Evolutionary conservation across 2,113 vertebrate species (phyloP), one percentile per base, ranked within the genome.

Genomic region (Abramis brama): DNA sequence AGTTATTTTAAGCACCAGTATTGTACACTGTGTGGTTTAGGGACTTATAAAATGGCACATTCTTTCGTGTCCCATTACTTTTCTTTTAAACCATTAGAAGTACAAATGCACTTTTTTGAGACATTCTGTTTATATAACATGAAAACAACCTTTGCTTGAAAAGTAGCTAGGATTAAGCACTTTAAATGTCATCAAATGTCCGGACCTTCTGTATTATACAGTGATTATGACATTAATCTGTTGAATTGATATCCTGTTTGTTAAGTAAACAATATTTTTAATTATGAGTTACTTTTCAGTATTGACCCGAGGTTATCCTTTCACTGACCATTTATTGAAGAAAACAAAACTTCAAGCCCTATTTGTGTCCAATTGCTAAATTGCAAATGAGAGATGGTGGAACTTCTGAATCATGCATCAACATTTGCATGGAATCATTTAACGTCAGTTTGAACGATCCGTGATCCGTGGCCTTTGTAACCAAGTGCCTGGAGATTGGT

Each of bases 401-500:
- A 50, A 52, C 27, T 33, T 70, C 45, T 55, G 45, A 50, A 70
- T 82, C 80, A 70, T 62, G 57, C 33, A 4, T 82, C 62, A 30
- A 6, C 39, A 81, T 66, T 81, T 64, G 39, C 59, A 19, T 10
- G 43, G 43, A 68, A 19, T 17, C 62, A 70, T 66, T 66, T 36
- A 36, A 70, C 45, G 17, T 82, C 62, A 33, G 59, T 50, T 47
- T 64, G 60, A 64, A 52, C 30, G 21, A 7, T 39, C 33, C 77
- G 7, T 60, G 33, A 62, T 79, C 77, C 23, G 21, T 79, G 36
- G 57, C 77, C 79, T 82, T 70, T 82, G 60, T 62, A 76, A 62
- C 57, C 43, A 43, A 79, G 82, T 70, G 71, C 59, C 21, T 82
- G 25, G 64, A 73, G 66, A 6, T 80, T 27, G 23, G 36, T 70